A percentile compares a stretch with the other conserved stretches of the same genome.
These are phyloP conservation scores for Mastomys coucha DNA, from an alignment of 2,113 vertebrate species.

Conservation along the genomic window DNA sequence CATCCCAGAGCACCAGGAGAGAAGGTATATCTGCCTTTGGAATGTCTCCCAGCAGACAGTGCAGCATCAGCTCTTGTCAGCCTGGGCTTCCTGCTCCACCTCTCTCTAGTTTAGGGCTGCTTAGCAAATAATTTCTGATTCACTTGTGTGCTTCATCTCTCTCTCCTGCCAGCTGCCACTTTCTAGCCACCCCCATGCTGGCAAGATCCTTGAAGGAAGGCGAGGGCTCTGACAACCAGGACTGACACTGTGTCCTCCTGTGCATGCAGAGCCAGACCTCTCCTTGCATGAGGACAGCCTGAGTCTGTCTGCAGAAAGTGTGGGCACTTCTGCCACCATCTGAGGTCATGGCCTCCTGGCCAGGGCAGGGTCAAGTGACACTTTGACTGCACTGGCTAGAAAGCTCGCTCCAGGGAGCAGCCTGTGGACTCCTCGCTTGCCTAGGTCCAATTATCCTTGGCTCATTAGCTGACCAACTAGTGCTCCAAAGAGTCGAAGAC, in stretches of 20 bases:
- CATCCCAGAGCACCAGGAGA: fast-evolving
- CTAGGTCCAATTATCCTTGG: slow-evolving; percentile 4
- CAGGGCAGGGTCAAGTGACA: not conserved
- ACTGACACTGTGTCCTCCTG: fast-evolving
- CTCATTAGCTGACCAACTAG: slow-evolving; percentile 48
- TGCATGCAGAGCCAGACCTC: fast-evolving
- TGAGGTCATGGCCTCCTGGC: not conserved
- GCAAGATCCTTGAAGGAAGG: not conserved
- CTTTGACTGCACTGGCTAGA: not conserved
- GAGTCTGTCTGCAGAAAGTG: not conserved
- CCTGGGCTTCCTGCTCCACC: not conserved
- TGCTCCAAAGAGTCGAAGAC: not conserved
- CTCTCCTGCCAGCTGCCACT: not conserved
- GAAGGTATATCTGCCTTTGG: fast-evolving
- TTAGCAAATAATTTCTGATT: slow-evolving; percentile 48
- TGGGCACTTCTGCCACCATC: not conserved
- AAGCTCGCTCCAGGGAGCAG: not conserved
- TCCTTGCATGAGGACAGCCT: not conserved
- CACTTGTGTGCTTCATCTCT: not conserved
- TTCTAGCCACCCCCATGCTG: not conserved
- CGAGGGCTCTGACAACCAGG: not conserved
- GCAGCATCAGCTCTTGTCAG: fast-evolving
- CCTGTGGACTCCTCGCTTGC: not conserved
- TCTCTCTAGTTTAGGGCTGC: not conserved
- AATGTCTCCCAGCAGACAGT: too few species aligned